Base-by-base conservation (phyloP, 2,797 vertebrate genomes). In the Darevskia mixta region DNA sequence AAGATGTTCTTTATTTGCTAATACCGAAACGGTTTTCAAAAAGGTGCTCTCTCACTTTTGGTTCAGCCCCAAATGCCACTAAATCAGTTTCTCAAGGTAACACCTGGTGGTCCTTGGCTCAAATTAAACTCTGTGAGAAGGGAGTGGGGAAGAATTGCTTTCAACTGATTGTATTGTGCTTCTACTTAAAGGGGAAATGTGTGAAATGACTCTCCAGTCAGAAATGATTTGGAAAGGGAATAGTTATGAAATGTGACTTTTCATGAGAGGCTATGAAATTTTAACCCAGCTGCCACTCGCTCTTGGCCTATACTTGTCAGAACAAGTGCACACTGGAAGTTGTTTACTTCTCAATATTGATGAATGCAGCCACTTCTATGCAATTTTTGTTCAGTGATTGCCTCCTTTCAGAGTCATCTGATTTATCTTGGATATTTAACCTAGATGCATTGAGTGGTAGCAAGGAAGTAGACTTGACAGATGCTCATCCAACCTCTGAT, bases 231-330 rank as follows among this genome's bases (percentile, higher is more conserved):
- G 89, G 79, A 91, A 81, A n/a, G 27, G 8, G 13, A 92, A 86
- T 0, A 18, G 72, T 7, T 32, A 91, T 86, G 45, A 90, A 92
- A 90, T 80, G 49, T 17, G 90, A 1, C 11, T 88, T 93, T 92
- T 87, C 78, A 92, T 88, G 88, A 92, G 86, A 41, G 79, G 5
- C 8, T 87, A 29, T 41, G 18, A 89, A 92, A 91, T 87, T 88
- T 91, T 89, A 90, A 18, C 35, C 88, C 20, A 27, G 3, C 55
- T 87, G 35, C 49, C 29, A 4, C 8, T 92, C 10, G 32, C 13
- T 71, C 90, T 89, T 83, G 20, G 61, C 32, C 3, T 86, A 45
- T 81, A 3, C 85, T 92, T 92, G 58, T 91, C 87, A 92, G 89
- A 86, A 0, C 83, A 61, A 92, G 86, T 7, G 82, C 45, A 87